Percentiles rank a stretch among this genome's conserved stretches.
Evolutionary conservation across 53 echinoderm and acorn worm species (phyloP).

Genomic region (Stichopus horrens): DNA sequence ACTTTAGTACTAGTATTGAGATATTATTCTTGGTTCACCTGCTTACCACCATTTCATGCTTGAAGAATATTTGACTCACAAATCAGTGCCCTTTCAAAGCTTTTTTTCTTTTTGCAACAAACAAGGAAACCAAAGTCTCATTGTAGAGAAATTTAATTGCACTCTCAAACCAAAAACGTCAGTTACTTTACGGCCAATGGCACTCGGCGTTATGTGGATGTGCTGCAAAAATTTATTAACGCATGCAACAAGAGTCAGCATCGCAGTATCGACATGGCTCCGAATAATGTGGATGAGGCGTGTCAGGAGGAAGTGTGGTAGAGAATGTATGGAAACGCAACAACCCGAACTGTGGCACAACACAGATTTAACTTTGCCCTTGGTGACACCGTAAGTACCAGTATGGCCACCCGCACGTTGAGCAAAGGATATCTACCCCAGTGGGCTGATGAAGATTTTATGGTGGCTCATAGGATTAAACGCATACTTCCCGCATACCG

Average conservation of each 20-base stretch:
- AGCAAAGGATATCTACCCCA: constrained; percentile 45
- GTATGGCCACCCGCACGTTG: neutral
- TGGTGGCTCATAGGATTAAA: neutral
- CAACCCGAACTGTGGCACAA: neutral
- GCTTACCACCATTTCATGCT: too few relatives aligned
- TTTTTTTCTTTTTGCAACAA: constrained; percentile 53
- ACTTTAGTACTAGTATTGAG: too few relatives aligned
- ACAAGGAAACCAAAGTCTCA: constrained; percentile 58
- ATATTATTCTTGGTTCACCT: too few relatives aligned
- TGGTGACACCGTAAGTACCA: constrained; percentile 21
- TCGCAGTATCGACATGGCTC: constrained; percentile 34
- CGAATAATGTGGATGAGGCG: neutral
- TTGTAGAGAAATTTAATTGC: constrained; percentile 55
- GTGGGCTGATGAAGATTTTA: constrained; percentile 51
- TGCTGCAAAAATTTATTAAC: neutral
- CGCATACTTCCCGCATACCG: constrained; percentile 21
- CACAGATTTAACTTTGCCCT: constrained; percentile 12
- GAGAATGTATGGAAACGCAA: constrained; percentile 16
- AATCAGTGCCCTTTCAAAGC: too few relatives aligned
- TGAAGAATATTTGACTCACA: too few relatives aligned
- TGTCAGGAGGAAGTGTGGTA: neutral
- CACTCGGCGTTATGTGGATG: constrained; percentile 31
- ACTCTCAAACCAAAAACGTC: constrained; percentile 47
- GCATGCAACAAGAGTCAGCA: constrained; percentile 21
- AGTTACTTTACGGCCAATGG: constrained; percentile 46